Conservation (phyloP, 2,113 vertebrate species). For the Labeo rohita region DNA sequence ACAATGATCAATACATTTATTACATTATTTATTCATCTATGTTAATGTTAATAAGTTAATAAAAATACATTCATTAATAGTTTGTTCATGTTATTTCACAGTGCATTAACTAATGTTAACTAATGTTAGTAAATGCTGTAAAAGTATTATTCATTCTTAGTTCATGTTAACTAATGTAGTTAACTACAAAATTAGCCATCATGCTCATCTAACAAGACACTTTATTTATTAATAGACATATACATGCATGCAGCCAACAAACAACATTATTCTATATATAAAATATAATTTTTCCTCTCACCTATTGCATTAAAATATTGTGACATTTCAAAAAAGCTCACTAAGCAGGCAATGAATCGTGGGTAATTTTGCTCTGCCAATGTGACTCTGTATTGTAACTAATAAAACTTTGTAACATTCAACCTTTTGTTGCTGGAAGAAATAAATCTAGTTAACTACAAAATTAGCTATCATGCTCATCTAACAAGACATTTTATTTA, state of each 20-base stretch:
- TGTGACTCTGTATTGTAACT: slow-evolving; percentile 32
- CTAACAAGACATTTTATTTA: background rate
- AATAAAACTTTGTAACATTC: too few species aligned
- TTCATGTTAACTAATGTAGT: too few species aligned
- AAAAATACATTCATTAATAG: too few species aligned
- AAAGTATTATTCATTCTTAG: too few species aligned
- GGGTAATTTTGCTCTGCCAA: slow-evolving; percentile 39
- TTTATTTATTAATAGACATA: background rate
- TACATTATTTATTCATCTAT: too few species aligned
- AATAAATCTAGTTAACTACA: background rate
- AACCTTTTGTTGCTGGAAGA: too few species aligned
- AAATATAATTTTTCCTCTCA: background rate
- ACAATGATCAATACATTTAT: too few species aligned
- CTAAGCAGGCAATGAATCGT: slow-evolving; percentile 29
- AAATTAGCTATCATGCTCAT: background rate
- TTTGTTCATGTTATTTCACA: too few species aligned
- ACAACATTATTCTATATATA: background rate
- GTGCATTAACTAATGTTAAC: too few species aligned
- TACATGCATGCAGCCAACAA: background rate
- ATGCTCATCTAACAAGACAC: background rate
- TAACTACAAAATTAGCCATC: background rate
- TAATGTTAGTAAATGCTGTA: too few species aligned
- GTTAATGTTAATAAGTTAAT: too few species aligned
- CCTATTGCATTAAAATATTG: slow-evolving; percentile 42
- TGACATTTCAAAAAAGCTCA: slow-evolving; percentile 47